Conservation (phyloP, 2,113 vertebrate genomes). For the Forbesichthys papilliferus region DNA sequence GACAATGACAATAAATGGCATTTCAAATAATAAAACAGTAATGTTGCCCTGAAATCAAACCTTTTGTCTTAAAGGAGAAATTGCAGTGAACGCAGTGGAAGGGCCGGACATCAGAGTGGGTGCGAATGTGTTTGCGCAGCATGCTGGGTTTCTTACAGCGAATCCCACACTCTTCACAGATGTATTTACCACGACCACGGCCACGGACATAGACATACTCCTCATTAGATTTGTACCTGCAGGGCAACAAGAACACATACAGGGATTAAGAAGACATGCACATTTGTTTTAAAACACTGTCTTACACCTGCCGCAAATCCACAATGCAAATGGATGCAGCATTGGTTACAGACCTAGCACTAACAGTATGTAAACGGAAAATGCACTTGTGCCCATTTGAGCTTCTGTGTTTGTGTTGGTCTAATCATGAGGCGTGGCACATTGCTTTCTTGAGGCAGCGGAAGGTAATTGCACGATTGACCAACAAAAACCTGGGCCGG, state of each 20-base stretch:
- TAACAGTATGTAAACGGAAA: no score
- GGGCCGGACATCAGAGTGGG: constrained; percentile 94
- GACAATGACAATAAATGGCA: neutral
- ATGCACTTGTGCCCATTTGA: no score
- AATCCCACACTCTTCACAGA: constrained; percentile 98
- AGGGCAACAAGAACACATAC: constrained; percentile 3
- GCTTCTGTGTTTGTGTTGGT: no score
- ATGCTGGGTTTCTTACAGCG: constrained; percentile 99
- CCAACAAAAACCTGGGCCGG: no score
- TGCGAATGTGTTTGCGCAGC: constrained; percentile 98
- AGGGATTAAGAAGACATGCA: neutral
- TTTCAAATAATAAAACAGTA: neutral
- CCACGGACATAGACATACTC: constrained; percentile 98
- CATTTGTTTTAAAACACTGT: neutral
- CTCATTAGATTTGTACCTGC: constrained; percentile 96
- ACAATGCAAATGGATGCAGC: no score
- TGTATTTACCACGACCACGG: constrained; percentile 95
- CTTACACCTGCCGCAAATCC: no score
- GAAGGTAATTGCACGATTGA: no score
- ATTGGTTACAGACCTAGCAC: no score
- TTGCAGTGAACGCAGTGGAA: constrained; percentile 97
- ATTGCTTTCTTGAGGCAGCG: no score
- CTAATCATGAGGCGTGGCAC: no score
- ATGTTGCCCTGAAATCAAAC: constrained; percentile 60
- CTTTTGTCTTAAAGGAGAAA: constrained; percentile 99